Base-by-base conservation (phyloP, 2,113 vertebrate genomes). In the Gila orcuttii region DNA sequence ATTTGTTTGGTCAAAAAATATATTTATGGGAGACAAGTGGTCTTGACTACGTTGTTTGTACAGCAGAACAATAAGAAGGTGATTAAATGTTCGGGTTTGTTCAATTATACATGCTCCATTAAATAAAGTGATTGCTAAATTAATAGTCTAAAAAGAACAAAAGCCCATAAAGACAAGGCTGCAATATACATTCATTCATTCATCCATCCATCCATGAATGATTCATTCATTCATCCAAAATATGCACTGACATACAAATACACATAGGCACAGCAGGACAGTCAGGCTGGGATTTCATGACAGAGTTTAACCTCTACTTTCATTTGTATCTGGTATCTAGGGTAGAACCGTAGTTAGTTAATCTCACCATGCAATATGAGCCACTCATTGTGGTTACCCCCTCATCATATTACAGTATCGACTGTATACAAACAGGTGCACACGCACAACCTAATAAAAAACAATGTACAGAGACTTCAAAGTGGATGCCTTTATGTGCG, bases 311-410 rank as follows among this genome's bases (percentile, higher is more conserved):
- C 59, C 7, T 4, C 45, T 5, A 39, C 77, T 10, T 60, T 39
- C 76, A 60, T 83, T 62, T 88, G 83, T 82, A 15, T 74, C 42
- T 84, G 83, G 86, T 83, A 83, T 82, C 84, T 77, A 88, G 82
- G 79, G 55, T 64, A 79, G 52, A 88, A 33, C 64, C 21, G 28
- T 79, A 71, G 69, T 81, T 85, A 75, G 59, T 60, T 64, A 73
- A 83, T 62, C 59, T 75, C 81, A 75, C 39, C 85, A 42, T 33
- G 87, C 69, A 88, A 88, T 83, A 84, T 52, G 85, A 88, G 76
- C 87, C 87, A 45, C 47, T 28, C 77, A 45, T 68, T 59, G 42
- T 21, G 81, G 83, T 80, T 47, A 86, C 57, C 77, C 57, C 59
- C 69, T 88, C 57, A 60, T 84, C 75, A 62, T 84, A 86, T 88